phyloP scores from a whole-genome alignment of 2,888 invertebrate species.

The Diarsia dahlii region DNA sequence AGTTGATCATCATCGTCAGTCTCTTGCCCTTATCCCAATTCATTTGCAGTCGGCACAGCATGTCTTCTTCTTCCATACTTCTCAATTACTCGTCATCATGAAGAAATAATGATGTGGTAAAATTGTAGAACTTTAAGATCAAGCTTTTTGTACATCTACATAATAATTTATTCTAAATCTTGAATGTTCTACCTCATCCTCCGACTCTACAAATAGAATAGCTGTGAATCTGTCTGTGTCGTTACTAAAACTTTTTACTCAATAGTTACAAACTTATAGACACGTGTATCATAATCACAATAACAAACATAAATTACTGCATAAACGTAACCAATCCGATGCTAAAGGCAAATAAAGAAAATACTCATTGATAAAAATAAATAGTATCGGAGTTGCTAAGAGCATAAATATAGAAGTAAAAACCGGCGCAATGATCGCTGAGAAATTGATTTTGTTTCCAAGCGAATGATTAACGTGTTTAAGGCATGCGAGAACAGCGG shows the following conservation, averaged over 20 bases:
- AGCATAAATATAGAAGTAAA: slow-evolving; percentile 46
- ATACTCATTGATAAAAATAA: slow-evolving; percentile 50
- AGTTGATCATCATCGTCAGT: too few relatives aligned
- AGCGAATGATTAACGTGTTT: slow-evolving; percentile 32
- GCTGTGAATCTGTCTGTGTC: neutral
- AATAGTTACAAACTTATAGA: neutral
- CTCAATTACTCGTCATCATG: too few relatives aligned
- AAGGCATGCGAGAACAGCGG: slow-evolving; percentile 41
- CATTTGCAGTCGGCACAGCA: too few relatives aligned
- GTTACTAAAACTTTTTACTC: neutral
- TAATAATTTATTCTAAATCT: neutral
- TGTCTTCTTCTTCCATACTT: too few relatives aligned
- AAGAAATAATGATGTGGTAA: neutral
- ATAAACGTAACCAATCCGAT: slow-evolving; percentile 27
- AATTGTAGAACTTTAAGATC: neutral
- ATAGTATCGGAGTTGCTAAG: slow-evolving; percentile 49
- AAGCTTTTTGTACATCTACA: neutral
- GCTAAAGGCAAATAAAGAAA: slow-evolving; percentile 41
- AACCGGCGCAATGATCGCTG: slow-evolving; percentile 50
- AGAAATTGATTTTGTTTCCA: slow-evolving; percentile 67
- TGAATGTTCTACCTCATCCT: neutral
- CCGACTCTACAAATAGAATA: neutral
- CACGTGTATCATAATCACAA: slow-evolving; percentile 8
- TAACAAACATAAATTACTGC: slow-evolving; percentile 26
- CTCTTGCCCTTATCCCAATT: too few relatives aligned